Base-by-base conservation (phyloP, 2,888 invertebrate species). In the Temnothorax rugatulus region DNA sequence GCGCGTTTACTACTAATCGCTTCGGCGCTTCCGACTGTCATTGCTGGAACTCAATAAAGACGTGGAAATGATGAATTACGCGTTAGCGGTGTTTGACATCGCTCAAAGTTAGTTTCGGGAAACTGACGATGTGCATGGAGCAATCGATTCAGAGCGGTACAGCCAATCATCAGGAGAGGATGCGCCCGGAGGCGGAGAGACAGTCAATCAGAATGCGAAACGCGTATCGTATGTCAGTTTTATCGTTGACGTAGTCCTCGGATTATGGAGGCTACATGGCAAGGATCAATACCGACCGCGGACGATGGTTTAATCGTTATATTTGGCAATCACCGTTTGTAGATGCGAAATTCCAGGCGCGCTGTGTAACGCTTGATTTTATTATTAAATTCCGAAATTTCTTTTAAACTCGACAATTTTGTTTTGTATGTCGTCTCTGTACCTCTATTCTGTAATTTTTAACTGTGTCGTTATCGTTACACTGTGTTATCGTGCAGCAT, bases 181-280 rank as follows among this genome's bases (percentile, higher is more conserved):
- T n/a, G 21, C 15, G 57, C 52, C 68, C n/a, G 47, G 52, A 63
- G 61, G 44, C 18, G 77, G 59, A 59, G 82, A 77, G 47, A 77
- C 69, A 71, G 29, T 79, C 41, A 81, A 84, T 11, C 64, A 68
- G 63, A 69, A 61, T 76, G 41, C 69, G 75, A 88, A 74, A 54
- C 63, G 61, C 83, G 63, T 61, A 59, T 71, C 83, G 63, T 61
- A 59, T 71, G 76, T 84, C 82, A 83, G n/a, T 89, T 89, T 87
- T 84, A 82, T 83, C 89, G 84, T 89, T 88, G 84, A 88, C 89
- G 88, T 83, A 63, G 69, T 68, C 54, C 66, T 64, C 63, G 79
- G 68, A 79, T 85, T 84, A 69, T 66, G 66, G 59, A 74, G 63
- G 71, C 50, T 82, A 76, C 29, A 25, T 21, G 11, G 11, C 50